Evolutionary conservation across 2,113 vertebrate species (phyloP).

Genomic region (Prionailurus viverrinus): DNA sequence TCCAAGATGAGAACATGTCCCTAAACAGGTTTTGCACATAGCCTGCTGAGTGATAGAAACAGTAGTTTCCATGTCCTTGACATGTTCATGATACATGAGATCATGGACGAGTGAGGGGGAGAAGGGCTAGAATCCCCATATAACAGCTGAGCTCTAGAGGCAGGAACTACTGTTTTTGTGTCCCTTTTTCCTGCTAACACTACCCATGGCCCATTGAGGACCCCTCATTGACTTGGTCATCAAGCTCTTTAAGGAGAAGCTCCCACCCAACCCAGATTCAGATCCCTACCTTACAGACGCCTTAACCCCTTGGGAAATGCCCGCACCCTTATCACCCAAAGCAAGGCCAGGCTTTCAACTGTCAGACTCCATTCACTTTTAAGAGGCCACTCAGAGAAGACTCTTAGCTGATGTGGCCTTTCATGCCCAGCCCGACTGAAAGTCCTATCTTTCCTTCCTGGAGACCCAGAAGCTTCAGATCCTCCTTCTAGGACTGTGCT

Average conservation of each 20-base stretch:
- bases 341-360: neutral
- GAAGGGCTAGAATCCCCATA: neutral
- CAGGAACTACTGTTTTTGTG: too few relatives aligned
- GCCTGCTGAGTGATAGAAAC: neutral
- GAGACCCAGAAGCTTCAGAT: neutral
- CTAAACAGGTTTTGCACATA: neutral
- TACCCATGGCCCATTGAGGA: too few relatives aligned
- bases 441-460: neutral
- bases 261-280: neutral
- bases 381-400: neutral
- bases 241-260: neutral
- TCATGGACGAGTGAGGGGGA: neutral
- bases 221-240: neutral
- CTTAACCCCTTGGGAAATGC: neutral
- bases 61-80: neutral
- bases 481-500: neutral
- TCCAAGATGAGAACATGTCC: neutral
- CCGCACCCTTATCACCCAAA: neutral
- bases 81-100: neutral
- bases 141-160: neutral
- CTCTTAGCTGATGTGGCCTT: neutral
- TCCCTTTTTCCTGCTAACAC: neutral
- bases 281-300: neutral
- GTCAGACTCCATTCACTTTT: neutral
- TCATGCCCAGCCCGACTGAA: neutral